Evolutionary conservation across 2,888 invertebrate species (phyloP), one percentile per base, ranked within the genome.

Genomic region (Gari tellinella): DNA sequence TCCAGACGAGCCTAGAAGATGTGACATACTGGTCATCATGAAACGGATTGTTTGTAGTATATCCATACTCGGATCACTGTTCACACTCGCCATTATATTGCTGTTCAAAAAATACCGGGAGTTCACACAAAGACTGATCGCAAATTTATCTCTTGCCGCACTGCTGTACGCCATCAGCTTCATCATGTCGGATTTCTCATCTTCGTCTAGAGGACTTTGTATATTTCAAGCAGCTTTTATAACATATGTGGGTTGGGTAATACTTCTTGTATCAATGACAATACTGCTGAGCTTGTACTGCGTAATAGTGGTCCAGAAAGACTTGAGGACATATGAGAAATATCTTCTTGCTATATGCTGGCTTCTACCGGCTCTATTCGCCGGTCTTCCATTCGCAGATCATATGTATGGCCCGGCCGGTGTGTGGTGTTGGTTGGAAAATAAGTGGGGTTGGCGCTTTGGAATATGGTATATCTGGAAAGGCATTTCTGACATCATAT

Each of bases 401-500:
- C 48, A 60, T 37, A 58, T 41, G 4, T 73, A 73, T 37, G 67
- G 58, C 2, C 72, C 72, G 0, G 67, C 72, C 3, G 67, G 67
- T 2, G 53, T 57, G 1, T 73, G 67, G 67, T 73, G 72, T 21
- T 73, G 72, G 72, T 43, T 74, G 14, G 49, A 23, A n/a, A 63
- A 67, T n/a, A 45, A 26, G 8, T 41, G 53, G 41, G 63, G 23
- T 5, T 73, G 72, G 72, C 37, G 72, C 15, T 73, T 67, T 25
- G 67, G 66, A 2, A 45, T 63, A 5, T 73, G 72, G 72, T 73
- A 73, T 19, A 67, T 67, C 0, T 73, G 72, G 72, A 45, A 56
- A 40, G 40, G 63, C 3, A 5, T 61, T 10, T 67, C 66, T 8
- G 25, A 52, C 12, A 19, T 67, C 0, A 40, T 67, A 15, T 56